Conservation (phyloP, 1,140 invertebrate species). For the Heliothis virescens region DNA sequence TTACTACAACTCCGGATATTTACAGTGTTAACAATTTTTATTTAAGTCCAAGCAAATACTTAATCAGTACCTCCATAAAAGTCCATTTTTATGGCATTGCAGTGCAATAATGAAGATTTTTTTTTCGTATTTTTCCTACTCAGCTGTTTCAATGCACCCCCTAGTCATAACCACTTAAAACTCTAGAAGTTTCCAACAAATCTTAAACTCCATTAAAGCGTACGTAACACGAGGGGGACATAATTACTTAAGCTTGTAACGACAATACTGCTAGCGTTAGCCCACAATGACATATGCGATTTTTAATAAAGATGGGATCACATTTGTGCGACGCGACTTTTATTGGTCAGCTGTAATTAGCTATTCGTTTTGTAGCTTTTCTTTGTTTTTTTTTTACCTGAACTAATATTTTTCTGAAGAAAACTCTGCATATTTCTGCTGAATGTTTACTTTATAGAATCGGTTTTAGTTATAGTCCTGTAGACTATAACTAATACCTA, state of each 20-base stretch:
- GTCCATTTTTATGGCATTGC: no score
- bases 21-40: no score
- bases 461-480: no score
- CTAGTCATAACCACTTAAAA: constrained; percentile 9
- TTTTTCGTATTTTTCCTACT: neutral
- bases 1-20: no score
- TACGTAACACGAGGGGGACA: constrained; percentile 6
- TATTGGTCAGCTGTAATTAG: neutral
- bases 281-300: constrained; percentile 11
- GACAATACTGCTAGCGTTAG: constrained; percentile 30
- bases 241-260: constrained; percentile 25
- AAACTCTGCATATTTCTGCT: no score
- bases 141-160: neutral
- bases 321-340: neutral
- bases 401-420: no score
- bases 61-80: no score
- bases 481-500: no score
- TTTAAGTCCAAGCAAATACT: no score
- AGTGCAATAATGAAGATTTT: neutral
- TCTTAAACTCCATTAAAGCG: constrained; percentile 20
- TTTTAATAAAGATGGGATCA: neutral
- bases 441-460: no score
- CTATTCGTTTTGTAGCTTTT: no score
- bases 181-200: neutral
- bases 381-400: no score